phyloP scores from a whole-genome alignment of 2,888 invertebrate genomes.

The Rhamphomyia laevipes region DNA sequence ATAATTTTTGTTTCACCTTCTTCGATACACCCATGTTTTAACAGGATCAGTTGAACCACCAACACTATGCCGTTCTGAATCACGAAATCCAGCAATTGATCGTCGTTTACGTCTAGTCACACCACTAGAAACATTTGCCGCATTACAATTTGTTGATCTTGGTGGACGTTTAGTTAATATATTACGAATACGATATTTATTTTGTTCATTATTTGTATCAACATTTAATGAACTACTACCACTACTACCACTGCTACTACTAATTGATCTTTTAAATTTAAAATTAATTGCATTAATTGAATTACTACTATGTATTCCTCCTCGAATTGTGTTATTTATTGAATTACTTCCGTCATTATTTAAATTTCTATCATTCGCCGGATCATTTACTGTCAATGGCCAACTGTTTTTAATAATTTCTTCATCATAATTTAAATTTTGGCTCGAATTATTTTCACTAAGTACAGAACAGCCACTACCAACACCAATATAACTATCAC shows the following conservation, averaged over 20 bases:
- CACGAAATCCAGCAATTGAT: background rate
- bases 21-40: conserved; percentile 15
- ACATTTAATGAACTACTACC: background rate
- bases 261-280: background rate
- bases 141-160: background rate
- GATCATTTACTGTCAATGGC: too few relatives aligned
- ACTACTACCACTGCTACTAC: background rate
- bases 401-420: too few relatives aligned
- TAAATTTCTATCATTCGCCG: background rate
- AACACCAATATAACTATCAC: background rate
- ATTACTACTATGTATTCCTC: too few relatives aligned
- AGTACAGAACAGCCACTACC: background rate
- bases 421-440: too few relatives aligned
- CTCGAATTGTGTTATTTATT: too few relatives aligned
- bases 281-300: too few relatives aligned
- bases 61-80: background rate
- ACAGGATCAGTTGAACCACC: conserved; percentile 13
- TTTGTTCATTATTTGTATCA: conserved; percentile 1
- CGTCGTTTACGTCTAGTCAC: conserved; percentile 5
- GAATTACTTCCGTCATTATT: background rate
- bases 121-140: too few relatives aligned
- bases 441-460: too few relatives aligned
- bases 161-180: conserved; percentile 8
- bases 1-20: conserved; percentile 9
- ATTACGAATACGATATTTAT: background rate